Percentiles rank a stretch among this genome's conserved stretches.
Evolutionary conservation across 2,113 vertebrate genomes (phyloP).

Genomic region (Piliocolobus tephrosceles): DNA sequence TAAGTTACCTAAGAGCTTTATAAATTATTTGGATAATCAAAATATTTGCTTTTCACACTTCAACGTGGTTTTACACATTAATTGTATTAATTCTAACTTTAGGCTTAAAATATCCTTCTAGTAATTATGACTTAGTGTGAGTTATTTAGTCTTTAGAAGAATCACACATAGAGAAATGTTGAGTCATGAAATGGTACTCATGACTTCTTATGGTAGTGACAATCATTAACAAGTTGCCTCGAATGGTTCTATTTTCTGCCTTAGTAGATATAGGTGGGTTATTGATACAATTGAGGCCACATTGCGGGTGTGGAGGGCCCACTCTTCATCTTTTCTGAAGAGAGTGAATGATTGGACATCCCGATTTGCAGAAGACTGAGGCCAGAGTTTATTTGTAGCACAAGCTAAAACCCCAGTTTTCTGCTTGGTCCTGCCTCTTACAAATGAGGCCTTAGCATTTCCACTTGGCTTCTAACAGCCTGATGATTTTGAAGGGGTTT

Average conservation of each 20-base stretch:
- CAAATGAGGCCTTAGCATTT: background rate
- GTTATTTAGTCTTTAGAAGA: slow-evolving; percentile 65
- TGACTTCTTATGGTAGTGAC: background rate
- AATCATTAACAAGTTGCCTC: background rate
- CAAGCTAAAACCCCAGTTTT: background rate
- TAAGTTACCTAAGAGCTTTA: slow-evolving; percentile 19
- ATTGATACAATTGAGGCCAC: background rate
- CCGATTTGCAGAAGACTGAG: background rate
- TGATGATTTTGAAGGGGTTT: background rate
- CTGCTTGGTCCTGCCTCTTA: background rate
- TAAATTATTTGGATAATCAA: slow-evolving; percentile 58
- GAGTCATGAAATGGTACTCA: slow-evolving; percentile 35
- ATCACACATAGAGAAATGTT: slow-evolving; percentile 25
- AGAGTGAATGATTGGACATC: background rate
- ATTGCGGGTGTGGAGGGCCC: background rate
- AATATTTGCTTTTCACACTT: slow-evolving; percentile 56
- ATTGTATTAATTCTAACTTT: slow-evolving; percentile 58
- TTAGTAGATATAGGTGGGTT: background rate
- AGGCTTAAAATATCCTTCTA: slow-evolving; percentile 63
- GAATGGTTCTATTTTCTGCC: background rate
- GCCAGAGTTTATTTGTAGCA: background rate
- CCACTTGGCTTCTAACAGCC: background rate
- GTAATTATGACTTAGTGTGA: slow-evolving; percentile 40
- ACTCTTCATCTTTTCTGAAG: background rate
- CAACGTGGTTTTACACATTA: slow-evolving; percentile 53